phyloP scores from a whole-genome alignment of 2,797 vertebrate genomes.

The Apogon hyalosoma region DNA sequence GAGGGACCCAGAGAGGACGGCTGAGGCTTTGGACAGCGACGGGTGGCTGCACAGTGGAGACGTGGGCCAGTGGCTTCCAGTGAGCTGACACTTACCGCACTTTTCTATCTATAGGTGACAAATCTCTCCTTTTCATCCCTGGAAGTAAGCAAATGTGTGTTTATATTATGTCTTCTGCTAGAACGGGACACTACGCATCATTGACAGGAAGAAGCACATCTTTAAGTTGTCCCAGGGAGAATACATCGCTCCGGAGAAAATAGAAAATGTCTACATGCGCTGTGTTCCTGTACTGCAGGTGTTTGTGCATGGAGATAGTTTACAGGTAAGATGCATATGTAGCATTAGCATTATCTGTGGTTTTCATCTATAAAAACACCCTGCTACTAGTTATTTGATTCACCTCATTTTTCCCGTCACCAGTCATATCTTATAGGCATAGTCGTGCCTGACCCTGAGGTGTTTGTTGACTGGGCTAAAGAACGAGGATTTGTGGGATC shows the following conservation, averaged over 20 bases:
- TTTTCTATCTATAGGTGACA: background rate
- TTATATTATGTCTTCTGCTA: constrained; percentile 38
- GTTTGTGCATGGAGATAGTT: constrained; percentile 86
- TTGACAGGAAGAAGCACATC: constrained; percentile 88
- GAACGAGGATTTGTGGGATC: constrained; percentile 80
- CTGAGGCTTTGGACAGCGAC: constrained; percentile 81
- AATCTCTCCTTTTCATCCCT: background rate
- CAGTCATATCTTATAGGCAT: constrained; percentile 85
- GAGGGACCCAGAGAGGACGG: constrained; percentile 79
- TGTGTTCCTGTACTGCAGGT: constrained; percentile 83
- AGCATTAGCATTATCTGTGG: background rate
- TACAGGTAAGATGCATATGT: constrained; percentile 74
- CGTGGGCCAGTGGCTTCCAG: constrained; percentile 86
- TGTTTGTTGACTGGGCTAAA: constrained; percentile 83
- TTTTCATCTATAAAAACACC: background rate
- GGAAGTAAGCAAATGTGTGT: background rate
- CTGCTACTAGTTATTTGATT: background rate
- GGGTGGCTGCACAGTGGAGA: constrained; percentile 88
- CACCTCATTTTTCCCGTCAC: background rate
- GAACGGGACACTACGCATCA: constrained; percentile 85
- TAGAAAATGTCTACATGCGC: constrained; percentile 85
- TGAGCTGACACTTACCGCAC: constrained; percentile 49
- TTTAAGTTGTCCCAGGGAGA: constrained; percentile 87
- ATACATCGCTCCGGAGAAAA: constrained; percentile 87
- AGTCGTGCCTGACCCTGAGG: constrained; percentile 84